Conservation (phyloP, 2,797 vertebrate species). For the Neostethus bicornis region DNA sequence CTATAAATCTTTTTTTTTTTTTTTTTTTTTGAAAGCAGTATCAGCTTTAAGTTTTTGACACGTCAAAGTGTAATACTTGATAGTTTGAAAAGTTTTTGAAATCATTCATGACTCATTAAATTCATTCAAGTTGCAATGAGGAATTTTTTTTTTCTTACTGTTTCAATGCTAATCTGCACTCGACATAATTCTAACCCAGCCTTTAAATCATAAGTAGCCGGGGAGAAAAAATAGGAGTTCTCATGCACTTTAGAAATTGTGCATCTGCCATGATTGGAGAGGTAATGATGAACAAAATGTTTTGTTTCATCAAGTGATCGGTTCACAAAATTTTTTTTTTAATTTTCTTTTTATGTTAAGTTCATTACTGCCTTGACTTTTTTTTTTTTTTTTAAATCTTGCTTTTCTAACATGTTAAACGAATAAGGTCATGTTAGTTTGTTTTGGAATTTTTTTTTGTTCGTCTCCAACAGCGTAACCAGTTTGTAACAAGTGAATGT, state of each 20-base stretch:
- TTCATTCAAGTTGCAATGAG: no score
- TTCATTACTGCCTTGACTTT: conserved; percentile 53
- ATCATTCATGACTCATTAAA: no score
- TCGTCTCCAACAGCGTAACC: conserved; percentile 55
- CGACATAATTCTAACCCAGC: conserved; percentile 24
- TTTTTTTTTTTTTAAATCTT: conserved; percentile 41
- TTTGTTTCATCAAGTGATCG: conserved; percentile 58
- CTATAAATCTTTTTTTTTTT: no score
- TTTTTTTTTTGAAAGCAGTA: conserved; percentile 10
- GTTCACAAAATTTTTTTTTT: conserved; percentile 66
- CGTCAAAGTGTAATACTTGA: background rate
- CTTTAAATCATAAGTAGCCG: conserved; percentile 11
- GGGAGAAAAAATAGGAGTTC: conserved; percentile 33
- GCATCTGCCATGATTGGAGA: conserved; percentile 18
- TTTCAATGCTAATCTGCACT: conserved; percentile 43
- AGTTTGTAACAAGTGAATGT: conserved; percentile 55
- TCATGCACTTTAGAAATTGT: conserved; percentile 16
- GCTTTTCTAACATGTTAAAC: no score
- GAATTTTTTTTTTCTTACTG: conserved; percentile 35
- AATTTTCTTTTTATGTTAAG: conserved; percentile 46
- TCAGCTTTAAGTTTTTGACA: conserved; percentile 10
- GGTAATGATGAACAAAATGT: conserved; percentile 11
- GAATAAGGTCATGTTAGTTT: no score
- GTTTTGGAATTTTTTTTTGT: conserved; percentile 59
- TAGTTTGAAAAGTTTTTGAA: conserved; percentile 1